Evolutionary conservation across 2,797 vertebrate species (phyloP).

Genomic region (Spondyliosoma cantharus): DNA sequence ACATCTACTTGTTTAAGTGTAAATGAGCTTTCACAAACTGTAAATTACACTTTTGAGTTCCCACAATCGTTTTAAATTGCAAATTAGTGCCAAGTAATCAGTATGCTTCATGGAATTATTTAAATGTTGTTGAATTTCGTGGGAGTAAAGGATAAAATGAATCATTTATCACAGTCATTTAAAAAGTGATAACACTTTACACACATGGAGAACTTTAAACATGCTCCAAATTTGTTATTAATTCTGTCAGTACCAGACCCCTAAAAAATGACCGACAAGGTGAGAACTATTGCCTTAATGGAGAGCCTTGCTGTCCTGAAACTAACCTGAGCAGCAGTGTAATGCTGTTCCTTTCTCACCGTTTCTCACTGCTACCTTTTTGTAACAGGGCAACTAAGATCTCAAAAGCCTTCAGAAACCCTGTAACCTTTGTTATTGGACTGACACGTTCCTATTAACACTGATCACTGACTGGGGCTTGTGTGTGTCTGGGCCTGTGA

Average conservation of each 20-base stretch:
- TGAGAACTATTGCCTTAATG: conserved; percentile 70
- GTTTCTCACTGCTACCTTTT: conserved; percentile 46
- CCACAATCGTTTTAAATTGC: neutral
- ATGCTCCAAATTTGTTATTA: neutral
- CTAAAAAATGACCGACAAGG: conserved; percentile 20
- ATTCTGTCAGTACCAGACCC: neutral
- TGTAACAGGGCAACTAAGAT: conserved; percentile 55
- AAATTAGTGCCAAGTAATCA: neutral
- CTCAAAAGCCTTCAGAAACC: conserved; percentile 42
- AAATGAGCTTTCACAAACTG: conserved; percentile 3
- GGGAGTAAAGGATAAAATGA: neutral
- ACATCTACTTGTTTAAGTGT: neutral
- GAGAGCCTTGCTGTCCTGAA: conserved; percentile 60
- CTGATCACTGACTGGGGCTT: conserved; percentile 62
- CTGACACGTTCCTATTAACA: conserved; percentile 67
- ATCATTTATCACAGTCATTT: neutral
- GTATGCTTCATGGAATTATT: conserved; percentile 1
- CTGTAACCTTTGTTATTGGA: conserved; percentile 52
- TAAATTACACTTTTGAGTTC: neutral
- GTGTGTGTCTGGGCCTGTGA: conserved; percentile 65
- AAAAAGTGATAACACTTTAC: neutral
- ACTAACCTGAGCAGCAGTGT: conserved; percentile 77
- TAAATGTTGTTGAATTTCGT: conserved; percentile 3
- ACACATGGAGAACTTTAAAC: neutral
- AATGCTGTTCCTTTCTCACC: conserved; percentile 35